Evolutionary conservation across 1,140 invertebrate species (phyloP), one percentile per base, ranked within the genome.

Genomic region (Hermatobates lingyangjiaoensis): DNA sequence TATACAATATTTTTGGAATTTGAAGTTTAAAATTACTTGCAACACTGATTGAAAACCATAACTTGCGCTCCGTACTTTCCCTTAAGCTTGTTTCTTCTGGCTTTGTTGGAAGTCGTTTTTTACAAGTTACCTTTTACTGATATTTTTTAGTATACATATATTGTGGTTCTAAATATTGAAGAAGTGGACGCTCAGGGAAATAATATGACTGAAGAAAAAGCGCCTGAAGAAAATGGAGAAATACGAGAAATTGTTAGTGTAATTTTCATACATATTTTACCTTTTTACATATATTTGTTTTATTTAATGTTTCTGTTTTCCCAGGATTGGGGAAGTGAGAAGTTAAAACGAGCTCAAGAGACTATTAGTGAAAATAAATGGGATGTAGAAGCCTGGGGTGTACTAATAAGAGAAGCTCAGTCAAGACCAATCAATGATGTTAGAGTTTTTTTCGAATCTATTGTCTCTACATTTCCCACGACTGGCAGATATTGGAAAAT

Each of bases 401-500:
- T 96, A 44, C 73, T 97, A 24, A 79, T 97, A 2, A 73, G 92
- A 57, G 92, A 97, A 72, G 83, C 89, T 2, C 81, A 96, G 70
- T 83, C 79, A 1, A 79, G 90, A 59, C 81, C 81, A 46, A 91
- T 97, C 45, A 83, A 87, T 53, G 87, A 95, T 66, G 88, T 93
- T 10, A 72, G 94, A 44, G 74, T 78, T 10, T 77, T 96, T 52
- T 98, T 95, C 66, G 95, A 99, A 68, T 84, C 84, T 60, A 71
- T 99, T 1, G 87, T 98, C 1, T 68, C 72, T 15, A 87, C 91
- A 18, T 99, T 98, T 65, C 91, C 93, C 4, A 95, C 90, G 28
- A 87, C 90, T 39, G 95, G 93, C 1, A 76, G 91, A 54, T 99
- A 92, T 67, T 98, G 95, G 95, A 97, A 96, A 71, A 87, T 95